Percentiles rank a stretch among this genome's conserved stretches.
Conservation (phyloP, 2,797 vertebrate species). For the Chiroxiphia lanceolata region DNA sequence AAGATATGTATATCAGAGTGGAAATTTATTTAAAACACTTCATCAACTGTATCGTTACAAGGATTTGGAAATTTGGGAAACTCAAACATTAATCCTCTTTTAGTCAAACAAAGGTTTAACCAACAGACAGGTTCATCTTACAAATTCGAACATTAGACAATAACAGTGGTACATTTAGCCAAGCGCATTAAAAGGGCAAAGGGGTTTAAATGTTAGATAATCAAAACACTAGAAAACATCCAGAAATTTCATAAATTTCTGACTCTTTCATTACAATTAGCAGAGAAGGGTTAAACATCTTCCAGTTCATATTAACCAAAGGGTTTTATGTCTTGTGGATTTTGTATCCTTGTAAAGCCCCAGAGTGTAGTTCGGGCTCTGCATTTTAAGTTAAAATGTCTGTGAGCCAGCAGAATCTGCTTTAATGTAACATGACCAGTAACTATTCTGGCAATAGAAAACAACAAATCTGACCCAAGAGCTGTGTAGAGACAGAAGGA, state of each 20-base stretch:
- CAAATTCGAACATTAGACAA: conserved; percentile 54
- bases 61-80: conserved; percentile 47
- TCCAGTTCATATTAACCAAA: conserved; percentile 63
- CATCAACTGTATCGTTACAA: conserved; percentile 58
- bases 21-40: conserved; percentile 66
- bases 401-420: conserved; percentile 56
- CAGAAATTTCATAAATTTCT: conserved; percentile 47
- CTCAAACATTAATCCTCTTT: conserved; percentile 60
- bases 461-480: conserved; percentile 24
- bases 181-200: conserved; percentile 51
- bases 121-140: conserved; percentile 63
- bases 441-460: conserved; percentile 33
- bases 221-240: conserved; percentile 53
- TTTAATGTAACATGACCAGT: conserved; percentile 42
- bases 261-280: conserved; percentile 63
- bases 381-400: conserved; percentile 67
- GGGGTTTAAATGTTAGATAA: conserved; percentile 10
- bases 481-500: conserved; percentile 1
- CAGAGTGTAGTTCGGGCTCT: conserved; percentile 64
- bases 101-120: conserved; percentile 62
- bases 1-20: conserved; percentile 26
- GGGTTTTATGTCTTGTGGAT: conserved; percentile 65
- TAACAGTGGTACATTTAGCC: conserved; percentile 52
- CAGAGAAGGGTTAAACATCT: conserved; percentile 65
- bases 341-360: conserved; percentile 70